Percentiles rank a stretch among this genome's conserved stretches.
These are phyloP conservation scores for Sternarchorhynchus goeldii DNA, from an alignment of 2,797 vertebrate species.

Conservation along the genomic window DNA sequence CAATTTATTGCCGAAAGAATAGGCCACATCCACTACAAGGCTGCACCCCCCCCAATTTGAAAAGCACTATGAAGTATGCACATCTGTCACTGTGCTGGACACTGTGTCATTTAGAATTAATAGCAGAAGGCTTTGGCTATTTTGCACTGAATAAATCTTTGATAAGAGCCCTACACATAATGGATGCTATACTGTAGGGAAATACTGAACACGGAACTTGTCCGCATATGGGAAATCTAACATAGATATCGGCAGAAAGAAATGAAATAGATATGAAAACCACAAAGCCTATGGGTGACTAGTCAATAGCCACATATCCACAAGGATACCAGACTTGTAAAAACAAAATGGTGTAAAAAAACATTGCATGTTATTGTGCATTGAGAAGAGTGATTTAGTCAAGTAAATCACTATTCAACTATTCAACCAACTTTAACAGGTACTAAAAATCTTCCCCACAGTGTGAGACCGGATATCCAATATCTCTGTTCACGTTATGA, in stretches of 20 bases:
- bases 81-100: slow-evolving; percentile 74
- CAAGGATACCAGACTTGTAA: slow-evolving; percentile 10
- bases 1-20: slow-evolving; percentile 75
- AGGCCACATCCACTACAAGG: slow-evolving; percentile 66
- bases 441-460: slow-evolving; percentile 26
- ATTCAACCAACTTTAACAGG: slow-evolving; percentile 10
- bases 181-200: slow-evolving; percentile 53
- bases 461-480: slow-evolving; percentile 29
- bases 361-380: neutral
- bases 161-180: slow-evolving; percentile 72
- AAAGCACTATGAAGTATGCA: slow-evolving; percentile 68
- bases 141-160: slow-evolving; percentile 83
- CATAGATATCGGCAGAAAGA: slow-evolving; percentile 38
- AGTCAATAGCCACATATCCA: slow-evolving; percentile 18
- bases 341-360: slow-evolving; percentile 1
- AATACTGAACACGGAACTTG: slow-evolving; percentile 59
- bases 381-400: neutral
- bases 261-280: slow-evolving; percentile 48
- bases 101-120: slow-evolving; percentile 72
- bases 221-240: slow-evolving; percentile 60
- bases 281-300: slow-evolving; percentile 20
- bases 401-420: neutral
- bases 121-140: slow-evolving; percentile 73
- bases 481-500: slow-evolving; percentile 38
- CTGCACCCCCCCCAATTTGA: slow-evolving; percentile 49